Percentiles rank a stretch among this genome's conserved stretches.
These are phyloP conservation scores for Frankliniella intonsa DNA, from an alignment of 2,888 invertebrate species.

Conservation along the genomic window DNA sequence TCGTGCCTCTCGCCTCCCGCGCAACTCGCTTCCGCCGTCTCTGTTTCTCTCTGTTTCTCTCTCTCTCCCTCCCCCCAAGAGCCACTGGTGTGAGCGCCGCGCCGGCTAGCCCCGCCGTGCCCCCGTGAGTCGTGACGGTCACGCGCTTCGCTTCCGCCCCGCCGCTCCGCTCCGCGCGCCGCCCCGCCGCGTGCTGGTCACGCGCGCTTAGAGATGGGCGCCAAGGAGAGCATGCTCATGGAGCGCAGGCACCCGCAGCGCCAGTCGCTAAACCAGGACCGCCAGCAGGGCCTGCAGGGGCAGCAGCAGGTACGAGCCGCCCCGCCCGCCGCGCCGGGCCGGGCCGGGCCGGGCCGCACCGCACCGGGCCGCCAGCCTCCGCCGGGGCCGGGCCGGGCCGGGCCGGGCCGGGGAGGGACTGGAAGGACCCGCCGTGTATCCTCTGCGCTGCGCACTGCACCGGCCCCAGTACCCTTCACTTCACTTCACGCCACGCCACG, in stretches of 20 bases:
- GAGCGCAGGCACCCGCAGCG: slow-evolving; percentile 22
- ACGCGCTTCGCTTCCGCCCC: background rate
- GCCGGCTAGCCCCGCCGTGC: background rate
- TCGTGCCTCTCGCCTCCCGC: background rate
- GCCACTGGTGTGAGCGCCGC: background rate
- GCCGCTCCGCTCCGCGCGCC: background rate
- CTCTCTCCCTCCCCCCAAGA: background rate
- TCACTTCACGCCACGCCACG: too few relatives aligned
- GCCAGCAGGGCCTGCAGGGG: background rate
- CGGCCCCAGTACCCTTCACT: too few relatives aligned
- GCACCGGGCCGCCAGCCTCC: too few relatives aligned
- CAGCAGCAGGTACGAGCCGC: background rate
- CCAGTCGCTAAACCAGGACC: slow-evolving; percentile 12
- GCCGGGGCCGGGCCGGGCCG: too few relatives aligned
- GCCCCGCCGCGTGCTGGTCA: background rate
- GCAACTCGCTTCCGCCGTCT: background rate
- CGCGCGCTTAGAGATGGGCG: background rate
- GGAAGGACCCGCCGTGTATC: background rate
- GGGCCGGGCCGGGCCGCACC: too few relatives aligned
- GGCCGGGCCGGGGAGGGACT: background rate
- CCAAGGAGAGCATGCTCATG: slow-evolving; percentile 19
- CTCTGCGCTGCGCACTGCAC: too few relatives aligned
- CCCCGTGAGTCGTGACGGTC: background rate
- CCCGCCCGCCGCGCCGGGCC: background rate
- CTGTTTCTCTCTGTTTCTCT: background rate